phyloP scores from a whole-genome alignment of 2,113 vertebrate genomes.

The Lethenteron reissneri region DNA sequence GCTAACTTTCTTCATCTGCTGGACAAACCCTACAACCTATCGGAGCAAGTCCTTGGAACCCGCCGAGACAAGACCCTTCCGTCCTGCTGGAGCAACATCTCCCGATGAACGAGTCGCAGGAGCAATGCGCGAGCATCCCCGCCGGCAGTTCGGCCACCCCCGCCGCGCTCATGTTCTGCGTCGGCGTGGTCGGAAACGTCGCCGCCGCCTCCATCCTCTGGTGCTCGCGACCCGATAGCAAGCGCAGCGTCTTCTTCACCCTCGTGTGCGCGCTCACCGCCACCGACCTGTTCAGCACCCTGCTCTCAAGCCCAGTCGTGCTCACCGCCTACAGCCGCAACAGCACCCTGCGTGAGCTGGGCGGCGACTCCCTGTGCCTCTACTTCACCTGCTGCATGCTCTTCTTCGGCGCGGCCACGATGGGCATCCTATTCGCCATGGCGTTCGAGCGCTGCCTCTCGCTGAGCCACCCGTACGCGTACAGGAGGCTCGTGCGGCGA shows the following conservation, averaged over 20 bases:
- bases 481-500: no score
- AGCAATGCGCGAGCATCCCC: no score
- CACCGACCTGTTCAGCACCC: conserved; percentile 50
- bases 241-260: conserved; percentile 31
- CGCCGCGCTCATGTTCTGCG: conserved; percentile 36
- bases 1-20: no score
- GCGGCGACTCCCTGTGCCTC: conserved; percentile 15
- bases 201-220: conserved; percentile 27
- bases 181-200: conserved; percentile 33
- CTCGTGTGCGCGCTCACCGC: conserved; percentile 41
- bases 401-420: conserved; percentile 51
- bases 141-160: conserved; percentile 7
- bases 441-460: conserved; percentile 59
- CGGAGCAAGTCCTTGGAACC: no score
- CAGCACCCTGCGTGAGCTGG: conserved; percentile 19
- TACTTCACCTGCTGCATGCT: conserved; percentile 57
- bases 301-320: conserved; percentile 41
- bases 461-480: conserved; percentile 56
- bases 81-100: no score
- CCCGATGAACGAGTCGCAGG: no score
- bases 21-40: no score
- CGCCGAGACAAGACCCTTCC: no score
- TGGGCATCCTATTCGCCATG: conserved; percentile 51
- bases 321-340: conserved; percentile 30
- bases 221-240: conserved; percentile 7